Base-by-base conservation (phyloP, 2,113 vertebrate genomes). In the Cnemophilus loriae region DNA sequence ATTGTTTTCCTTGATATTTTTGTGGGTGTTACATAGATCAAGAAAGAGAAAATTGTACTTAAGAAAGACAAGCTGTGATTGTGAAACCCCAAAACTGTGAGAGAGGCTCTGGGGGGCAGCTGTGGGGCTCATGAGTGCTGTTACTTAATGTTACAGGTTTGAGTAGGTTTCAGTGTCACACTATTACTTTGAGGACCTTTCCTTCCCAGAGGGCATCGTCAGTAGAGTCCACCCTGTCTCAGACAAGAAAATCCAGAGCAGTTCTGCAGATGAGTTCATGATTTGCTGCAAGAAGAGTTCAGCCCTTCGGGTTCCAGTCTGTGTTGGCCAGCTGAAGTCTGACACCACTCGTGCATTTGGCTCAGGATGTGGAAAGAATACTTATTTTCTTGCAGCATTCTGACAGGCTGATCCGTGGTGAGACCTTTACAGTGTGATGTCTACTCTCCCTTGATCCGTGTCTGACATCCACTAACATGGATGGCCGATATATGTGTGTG, bases 1-100 rank as follows among this genome's bases (percentile, higher is more conserved):
- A 81, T 89, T 93, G 93, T 87, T 96, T 95, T 75, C 69, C 57
- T 46, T 84, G 69, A 75, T 92, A 61, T 78, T 92, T 94, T 52
- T 88, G 85, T 77, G 88, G 47, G 71, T 81, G 79, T 90, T 88
- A 32, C 46, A 81, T 15, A 93, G 74, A 93, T 67, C 85, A 71
- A 78, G 71, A 70, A 59, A 60, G 60, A 92, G 64, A 86, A 95
- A 68, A 87, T 20, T 87, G 32, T 47, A n/a, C 41, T 78, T 56
- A 42, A 94, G 63, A 59, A 35, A 55, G 74, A 53, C n/a, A 77
- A 60, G 26, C 52, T 77, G 50, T 70, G 63, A 32, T 44, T 90
- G 35, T 67, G 68, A 71, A 92, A 53, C 59, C 44, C 71, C 59
- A 52, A 7, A 86, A 60, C 32, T 60, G 5, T 30, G 64, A 53